These are phyloP conservation scores for Bombus terrestris DNA, from an alignment of 1,140 invertebrate species.

Conservation along the genomic window DNA sequence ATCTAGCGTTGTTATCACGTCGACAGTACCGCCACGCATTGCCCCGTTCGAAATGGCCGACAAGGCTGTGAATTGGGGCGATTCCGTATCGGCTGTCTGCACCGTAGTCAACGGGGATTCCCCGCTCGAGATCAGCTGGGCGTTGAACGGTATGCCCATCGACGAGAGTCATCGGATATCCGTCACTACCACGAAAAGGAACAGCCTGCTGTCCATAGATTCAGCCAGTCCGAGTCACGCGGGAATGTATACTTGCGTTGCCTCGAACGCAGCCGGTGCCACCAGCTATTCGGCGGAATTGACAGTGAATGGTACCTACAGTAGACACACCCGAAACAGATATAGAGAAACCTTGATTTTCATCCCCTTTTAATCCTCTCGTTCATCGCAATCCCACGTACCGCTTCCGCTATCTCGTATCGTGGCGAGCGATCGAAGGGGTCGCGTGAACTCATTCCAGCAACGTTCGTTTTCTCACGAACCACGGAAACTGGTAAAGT, in stretches of 20 bases:
- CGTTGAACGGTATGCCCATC: slow-evolving; percentile 79
- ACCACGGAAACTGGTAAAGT: background rate
- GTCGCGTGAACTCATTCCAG: too few species aligned
- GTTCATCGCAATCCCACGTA: background rate
- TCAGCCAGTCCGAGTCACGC: slow-evolving; percentile 84
- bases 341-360: background rate
- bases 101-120: slow-evolving; percentile 86
- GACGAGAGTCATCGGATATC: slow-evolving; percentile 71
- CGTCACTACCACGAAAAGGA: slow-evolving; percentile 81
- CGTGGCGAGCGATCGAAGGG: too few species aligned
- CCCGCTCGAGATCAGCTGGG: slow-evolving; percentile 86
- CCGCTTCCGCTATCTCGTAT: too few species aligned
- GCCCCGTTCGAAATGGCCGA: slow-evolving; percentile 82
- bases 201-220: slow-evolving; percentile 84
- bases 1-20: slow-evolving; percentile 46
- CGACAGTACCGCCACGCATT: slow-evolving; percentile 82
- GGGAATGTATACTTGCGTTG: slow-evolving; percentile 88
- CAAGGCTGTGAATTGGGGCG: slow-evolving; percentile 82
- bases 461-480: background rate
- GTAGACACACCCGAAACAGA: background rate
- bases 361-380: background rate
- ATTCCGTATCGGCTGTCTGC: slow-evolving; percentile 83
- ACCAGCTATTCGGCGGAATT: slow-evolving; percentile 86
- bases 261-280: slow-evolving; percentile 89
- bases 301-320: slow-evolving; percentile 87